Percentiles rank a stretch among this genome's conserved stretches.
phyloP scores from a whole-genome alignment of 2,888 invertebrate genomes.

The Gastracanthus pulcherrimus region DNA sequence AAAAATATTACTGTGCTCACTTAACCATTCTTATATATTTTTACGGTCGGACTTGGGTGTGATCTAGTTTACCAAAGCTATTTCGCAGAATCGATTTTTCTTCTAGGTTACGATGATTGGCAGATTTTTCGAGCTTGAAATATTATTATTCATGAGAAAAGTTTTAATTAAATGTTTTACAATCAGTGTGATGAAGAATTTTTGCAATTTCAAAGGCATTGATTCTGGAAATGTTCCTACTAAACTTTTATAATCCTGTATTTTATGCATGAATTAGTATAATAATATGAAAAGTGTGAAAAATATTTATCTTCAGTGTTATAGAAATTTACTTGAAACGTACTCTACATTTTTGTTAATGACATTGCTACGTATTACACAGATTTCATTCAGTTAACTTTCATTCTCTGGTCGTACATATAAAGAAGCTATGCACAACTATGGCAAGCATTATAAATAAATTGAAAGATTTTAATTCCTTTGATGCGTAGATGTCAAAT shows the following conservation, averaged over 20 bases:
- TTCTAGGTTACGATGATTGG: neutral
- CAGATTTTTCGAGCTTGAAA: constrained; percentile 6
- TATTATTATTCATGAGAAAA: constrained; percentile 15
- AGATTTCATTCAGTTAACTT: too few relatives aligned
- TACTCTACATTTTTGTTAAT: too few relatives aligned
- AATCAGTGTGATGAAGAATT: neutral
- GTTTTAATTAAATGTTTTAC: constrained; percentile 1
- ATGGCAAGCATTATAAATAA: neutral
- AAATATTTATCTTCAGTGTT: neutral
- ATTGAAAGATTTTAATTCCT: neutral
- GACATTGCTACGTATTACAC: too few relatives aligned
- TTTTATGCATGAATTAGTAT: too few relatives aligned
- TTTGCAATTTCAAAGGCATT: too few relatives aligned
- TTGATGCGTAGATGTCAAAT: neutral
- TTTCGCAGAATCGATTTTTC: constrained; percentile 35
- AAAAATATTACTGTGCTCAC: neutral
- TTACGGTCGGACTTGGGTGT: neutral
- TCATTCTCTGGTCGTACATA: too few relatives aligned
- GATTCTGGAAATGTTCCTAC: too few relatives aligned
- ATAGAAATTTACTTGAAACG: too few relatives aligned
- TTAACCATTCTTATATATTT: neutral
- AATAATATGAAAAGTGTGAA: neutral
- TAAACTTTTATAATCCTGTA: too few relatives aligned
- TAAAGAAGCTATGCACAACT: too few relatives aligned
- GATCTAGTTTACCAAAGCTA: constrained; percentile 30